Evolutionary conservation across 2,113 vertebrate genomes (phyloP).

Genomic region (Heteronetta atricapilla): DNA sequence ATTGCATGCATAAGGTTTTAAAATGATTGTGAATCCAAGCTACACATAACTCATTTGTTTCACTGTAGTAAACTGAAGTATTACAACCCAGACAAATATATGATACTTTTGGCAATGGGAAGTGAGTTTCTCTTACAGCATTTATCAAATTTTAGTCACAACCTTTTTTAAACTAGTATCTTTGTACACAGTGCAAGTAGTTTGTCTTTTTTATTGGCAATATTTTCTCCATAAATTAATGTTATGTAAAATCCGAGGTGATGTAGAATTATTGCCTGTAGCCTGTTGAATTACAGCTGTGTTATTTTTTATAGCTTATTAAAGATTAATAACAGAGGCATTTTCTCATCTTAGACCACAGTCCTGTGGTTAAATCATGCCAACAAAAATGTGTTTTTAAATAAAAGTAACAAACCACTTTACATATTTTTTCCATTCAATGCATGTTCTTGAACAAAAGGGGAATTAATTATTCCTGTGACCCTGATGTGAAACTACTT

Average conservation of each 20-base stretch:
- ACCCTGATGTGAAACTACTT: background rate
- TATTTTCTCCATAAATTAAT: background rate
- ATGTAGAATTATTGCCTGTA: background rate
- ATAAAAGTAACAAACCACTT: background rate
- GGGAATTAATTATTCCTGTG: slow-evolving; percentile 46
- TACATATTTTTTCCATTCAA: slow-evolving; percentile 2
- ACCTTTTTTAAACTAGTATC: background rate
- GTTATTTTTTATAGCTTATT: background rate
- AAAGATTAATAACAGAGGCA: background rate
- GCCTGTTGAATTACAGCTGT: background rate
- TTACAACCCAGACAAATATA: background rate
- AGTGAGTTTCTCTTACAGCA: background rate
- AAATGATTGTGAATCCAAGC: background rate
- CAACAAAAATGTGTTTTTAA: background rate
- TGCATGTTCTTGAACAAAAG: background rate
- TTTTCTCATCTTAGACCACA: background rate
- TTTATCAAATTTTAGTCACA: background rate
- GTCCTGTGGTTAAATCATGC: background rate
- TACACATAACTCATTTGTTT: background rate
- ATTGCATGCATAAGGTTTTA: background rate
- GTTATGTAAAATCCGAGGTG: background rate
- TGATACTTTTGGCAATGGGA: background rate
- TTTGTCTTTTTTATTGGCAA: background rate
- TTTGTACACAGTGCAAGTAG: background rate
- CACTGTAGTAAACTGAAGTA: background rate